phyloP scores from a whole-genome alignment of 2,888 invertebrate genomes.

The Abscondita cerata region DNA sequence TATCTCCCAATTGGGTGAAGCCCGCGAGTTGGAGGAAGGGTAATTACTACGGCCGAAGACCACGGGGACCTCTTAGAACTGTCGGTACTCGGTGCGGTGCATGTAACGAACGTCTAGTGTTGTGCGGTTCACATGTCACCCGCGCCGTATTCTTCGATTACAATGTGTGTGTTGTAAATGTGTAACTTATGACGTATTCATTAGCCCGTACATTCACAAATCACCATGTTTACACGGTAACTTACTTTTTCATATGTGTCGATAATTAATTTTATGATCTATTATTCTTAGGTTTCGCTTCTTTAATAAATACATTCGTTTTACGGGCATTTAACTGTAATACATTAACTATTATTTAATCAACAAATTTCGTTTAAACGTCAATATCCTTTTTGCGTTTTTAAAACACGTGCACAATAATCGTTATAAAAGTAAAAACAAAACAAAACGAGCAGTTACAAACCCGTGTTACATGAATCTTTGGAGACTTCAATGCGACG shows the following conservation, averaged over 20 bases:
- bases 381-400: too few species aligned
- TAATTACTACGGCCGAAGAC: conserved; percentile 40
- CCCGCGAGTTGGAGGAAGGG: conserved; percentile 52
- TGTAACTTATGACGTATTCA: conserved; percentile 45
- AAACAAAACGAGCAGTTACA: neutral
- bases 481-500: conserved; percentile 43
- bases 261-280: conserved; percentile 29
- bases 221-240: conserved; percentile 57
- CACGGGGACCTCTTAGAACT: conserved; percentile 37
- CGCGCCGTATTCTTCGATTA: conserved; percentile 33
- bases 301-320: conserved; percentile 7
- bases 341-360: too few species aligned
- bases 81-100: conserved; percentile 39
- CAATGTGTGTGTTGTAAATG: conserved; percentile 47
- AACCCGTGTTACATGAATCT: conserved; percentile 5
- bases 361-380: neutral
- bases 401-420: conserved; percentile 8
- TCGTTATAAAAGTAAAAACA: conserved; percentile 8
- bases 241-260: conserved; percentile 37
- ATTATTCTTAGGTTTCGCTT: conserved; percentile 12
- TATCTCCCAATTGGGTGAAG: conserved; percentile 50
- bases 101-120: conserved; percentile 31
- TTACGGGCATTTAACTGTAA: conserved; percentile 18
- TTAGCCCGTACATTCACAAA: conserved; percentile 37
- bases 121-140: conserved; percentile 41